Evolutionary conservation across 2,888 invertebrate genomes (phyloP).

Genomic region (Ennomos quercinarius): DNA sequence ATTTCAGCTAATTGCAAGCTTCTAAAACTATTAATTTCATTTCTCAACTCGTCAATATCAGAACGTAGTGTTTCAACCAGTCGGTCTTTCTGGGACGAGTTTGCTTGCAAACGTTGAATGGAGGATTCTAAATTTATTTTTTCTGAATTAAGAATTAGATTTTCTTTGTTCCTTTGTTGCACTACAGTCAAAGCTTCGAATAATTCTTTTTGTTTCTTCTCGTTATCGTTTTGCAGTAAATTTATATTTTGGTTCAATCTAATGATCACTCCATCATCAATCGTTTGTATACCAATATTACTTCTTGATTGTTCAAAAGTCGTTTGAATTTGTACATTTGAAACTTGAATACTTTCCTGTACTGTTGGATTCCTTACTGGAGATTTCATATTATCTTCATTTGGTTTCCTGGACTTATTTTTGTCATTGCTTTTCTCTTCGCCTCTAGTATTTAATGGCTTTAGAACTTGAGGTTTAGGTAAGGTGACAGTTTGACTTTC

Average conservation of each 20-base stretch:
- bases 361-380: slow-evolving; percentile 22
- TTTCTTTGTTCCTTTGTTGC: slow-evolving; percentile 65
- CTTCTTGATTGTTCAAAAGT: slow-evolving; percentile 38
- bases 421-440: slow-evolving; percentile 35
- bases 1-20: slow-evolving; percentile 48
- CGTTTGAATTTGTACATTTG: slow-evolving; percentile 61
- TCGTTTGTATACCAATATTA: slow-evolving; percentile 61
- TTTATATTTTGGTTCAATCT: slow-evolving; percentile 50
- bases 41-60: slow-evolving; percentile 55
- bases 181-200: slow-evolving; percentile 62
- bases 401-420: slow-evolving; percentile 2
- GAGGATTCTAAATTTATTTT: slow-evolving; percentile 62
- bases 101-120: slow-evolving; percentile 59
- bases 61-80: slow-evolving; percentile 53
- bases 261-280: slow-evolving; percentile 46
- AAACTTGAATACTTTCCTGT: slow-evolving; percentile 32
- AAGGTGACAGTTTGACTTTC: slow-evolving; percentile 69
- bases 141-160: slow-evolving; percentile 65
- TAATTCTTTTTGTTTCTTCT: slow-evolving; percentile 63
- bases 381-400: slow-evolving; percentile 15
- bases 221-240: slow-evolving; percentile 49
- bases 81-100: slow-evolving; percentile 61
- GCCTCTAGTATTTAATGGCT: slow-evolving; percentile 36
- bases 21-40: slow-evolving; percentile 54
- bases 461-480: slow-evolving; percentile 58